Conservation (phyloP, 2,113 vertebrate species). For the western clawed frog (Xenopus tropicalis) region DNA sequence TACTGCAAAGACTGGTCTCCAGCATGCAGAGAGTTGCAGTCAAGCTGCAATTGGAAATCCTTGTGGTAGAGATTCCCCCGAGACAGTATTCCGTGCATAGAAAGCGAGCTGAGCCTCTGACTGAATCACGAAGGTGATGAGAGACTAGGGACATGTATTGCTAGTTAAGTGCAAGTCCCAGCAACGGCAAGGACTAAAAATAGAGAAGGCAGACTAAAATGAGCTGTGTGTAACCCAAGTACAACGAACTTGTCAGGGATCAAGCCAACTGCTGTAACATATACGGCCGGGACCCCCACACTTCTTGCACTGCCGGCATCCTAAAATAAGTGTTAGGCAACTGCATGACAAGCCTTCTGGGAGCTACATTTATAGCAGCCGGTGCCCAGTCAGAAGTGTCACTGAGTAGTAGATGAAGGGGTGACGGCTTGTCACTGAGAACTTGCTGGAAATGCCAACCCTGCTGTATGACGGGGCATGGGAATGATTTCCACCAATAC, state of each 20-base stretch:
- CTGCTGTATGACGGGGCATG: background rate
- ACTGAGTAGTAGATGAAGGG: background rate
- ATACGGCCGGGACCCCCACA: background rate
- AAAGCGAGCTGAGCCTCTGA: too few species aligned
- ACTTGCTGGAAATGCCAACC: background rate
- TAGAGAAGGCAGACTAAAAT: background rate
- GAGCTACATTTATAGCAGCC: slow-evolving; percentile 7
- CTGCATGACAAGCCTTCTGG: slow-evolving; percentile 9
- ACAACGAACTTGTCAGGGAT: background rate
- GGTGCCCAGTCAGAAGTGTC: slow-evolving; percentile 11
- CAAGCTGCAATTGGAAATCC: too few species aligned
- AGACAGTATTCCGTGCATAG: too few species aligned
- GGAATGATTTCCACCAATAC: too few species aligned
- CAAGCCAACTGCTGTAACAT: slow-evolving; percentile 12
- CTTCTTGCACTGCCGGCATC: background rate
- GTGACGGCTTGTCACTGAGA: background rate
- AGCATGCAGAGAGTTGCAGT: too few species aligned
- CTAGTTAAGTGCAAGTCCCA: too few species aligned
- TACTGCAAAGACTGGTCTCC: too few species aligned
- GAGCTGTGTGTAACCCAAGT: background rate
- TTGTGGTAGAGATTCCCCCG: too few species aligned
- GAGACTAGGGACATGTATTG: too few species aligned
- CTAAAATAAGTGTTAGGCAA: slow-evolving; percentile 21
- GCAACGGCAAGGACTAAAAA: background rate
- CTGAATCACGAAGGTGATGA: too few species aligned